Evolutionary conservation across 2,888 invertebrate genomes (phyloP).

Genomic region (Sepiola atlantica): DNA sequence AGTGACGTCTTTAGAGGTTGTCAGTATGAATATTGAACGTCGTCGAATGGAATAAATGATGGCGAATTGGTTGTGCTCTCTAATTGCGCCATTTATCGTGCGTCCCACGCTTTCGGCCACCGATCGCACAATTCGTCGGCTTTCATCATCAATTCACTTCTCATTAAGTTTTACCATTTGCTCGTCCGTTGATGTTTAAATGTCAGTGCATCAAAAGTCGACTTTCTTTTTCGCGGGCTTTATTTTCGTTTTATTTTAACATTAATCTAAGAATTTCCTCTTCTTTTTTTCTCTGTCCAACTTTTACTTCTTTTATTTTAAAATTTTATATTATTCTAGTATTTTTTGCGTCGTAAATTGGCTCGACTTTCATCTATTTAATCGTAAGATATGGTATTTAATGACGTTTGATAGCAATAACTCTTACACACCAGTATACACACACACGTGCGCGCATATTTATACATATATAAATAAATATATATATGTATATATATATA

Average conservation of each 20-base stretch:
- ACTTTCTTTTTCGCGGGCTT: neutral
- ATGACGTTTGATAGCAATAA: neutral
- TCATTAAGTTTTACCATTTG: constrained; percentile 5
- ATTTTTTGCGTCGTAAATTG: neutral
- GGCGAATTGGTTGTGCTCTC: neutral
- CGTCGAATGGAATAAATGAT: neutral
- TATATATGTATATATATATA: neutral
- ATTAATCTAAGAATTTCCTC: neutral
- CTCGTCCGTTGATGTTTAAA: neutral
- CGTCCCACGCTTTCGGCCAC: neutral
- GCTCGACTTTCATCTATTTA: constrained; percentile 1
- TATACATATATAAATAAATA: neutral
- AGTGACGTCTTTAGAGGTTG: constrained; percentile 10
- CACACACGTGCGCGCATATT: neutral
- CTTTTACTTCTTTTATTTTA: neutral
- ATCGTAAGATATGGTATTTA: neutral
- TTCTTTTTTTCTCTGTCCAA: neutral
- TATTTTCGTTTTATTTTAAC: neutral
- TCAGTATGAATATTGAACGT: neutral
- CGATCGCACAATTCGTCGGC: neutral
- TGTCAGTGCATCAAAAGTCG: neutral
- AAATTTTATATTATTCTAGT: neutral
- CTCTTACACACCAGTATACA: neutral
- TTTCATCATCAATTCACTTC: constrained; percentile 1
- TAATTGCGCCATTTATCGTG: constrained; percentile 15